These are phyloP conservation scores for Brenthis daphne DNA, from an alignment of 2,888 invertebrate genomes.

Conservation along the genomic window DNA sequence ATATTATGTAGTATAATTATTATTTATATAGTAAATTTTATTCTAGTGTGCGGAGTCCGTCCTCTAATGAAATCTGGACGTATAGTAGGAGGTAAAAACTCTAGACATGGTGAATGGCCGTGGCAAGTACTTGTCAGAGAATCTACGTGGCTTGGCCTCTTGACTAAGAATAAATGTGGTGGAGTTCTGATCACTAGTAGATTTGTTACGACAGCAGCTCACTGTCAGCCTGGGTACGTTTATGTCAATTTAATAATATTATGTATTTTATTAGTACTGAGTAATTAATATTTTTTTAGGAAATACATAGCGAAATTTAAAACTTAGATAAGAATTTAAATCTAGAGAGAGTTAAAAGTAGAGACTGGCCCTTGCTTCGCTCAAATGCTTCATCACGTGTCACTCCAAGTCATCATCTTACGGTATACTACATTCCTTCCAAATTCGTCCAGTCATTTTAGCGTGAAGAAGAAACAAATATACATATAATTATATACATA, in stretches of 20 bases:
- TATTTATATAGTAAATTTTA: too few relatives aligned
- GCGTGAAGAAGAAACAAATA: too few relatives aligned
- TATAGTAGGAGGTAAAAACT: conserved; percentile 94
- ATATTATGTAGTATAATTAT: too few relatives aligned
- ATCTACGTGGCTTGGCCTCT: conserved; percentile 95
- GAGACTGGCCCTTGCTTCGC: background rate
- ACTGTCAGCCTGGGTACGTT: conserved; percentile 95
- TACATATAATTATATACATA: too few relatives aligned
- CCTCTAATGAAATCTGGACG: conserved; percentile 90
- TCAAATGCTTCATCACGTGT: too few relatives aligned
- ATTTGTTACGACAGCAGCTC: conserved; percentile 95
- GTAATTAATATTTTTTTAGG: background rate
- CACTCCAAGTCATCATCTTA: too few relatives aligned
- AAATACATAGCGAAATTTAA: background rate
- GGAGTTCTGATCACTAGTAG: conserved; percentile 94
- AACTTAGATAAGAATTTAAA: background rate
- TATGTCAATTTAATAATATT: background rate
- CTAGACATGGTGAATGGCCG: conserved; percentile 94
- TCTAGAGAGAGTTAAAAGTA: background rate
- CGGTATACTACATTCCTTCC: too few relatives aligned
- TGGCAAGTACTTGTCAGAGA: conserved; percentile 96
- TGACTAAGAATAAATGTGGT: conserved; percentile 97
- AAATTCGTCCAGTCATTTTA: too few relatives aligned
- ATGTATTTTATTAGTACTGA: too few relatives aligned
- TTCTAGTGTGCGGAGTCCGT: conserved; percentile 92